A percentile compares a stretch with the other conserved stretches of the same genome.
Evolutionary conservation across 2,888 invertebrate species (phyloP).

Genomic region (Odontothrips loti): DNA sequence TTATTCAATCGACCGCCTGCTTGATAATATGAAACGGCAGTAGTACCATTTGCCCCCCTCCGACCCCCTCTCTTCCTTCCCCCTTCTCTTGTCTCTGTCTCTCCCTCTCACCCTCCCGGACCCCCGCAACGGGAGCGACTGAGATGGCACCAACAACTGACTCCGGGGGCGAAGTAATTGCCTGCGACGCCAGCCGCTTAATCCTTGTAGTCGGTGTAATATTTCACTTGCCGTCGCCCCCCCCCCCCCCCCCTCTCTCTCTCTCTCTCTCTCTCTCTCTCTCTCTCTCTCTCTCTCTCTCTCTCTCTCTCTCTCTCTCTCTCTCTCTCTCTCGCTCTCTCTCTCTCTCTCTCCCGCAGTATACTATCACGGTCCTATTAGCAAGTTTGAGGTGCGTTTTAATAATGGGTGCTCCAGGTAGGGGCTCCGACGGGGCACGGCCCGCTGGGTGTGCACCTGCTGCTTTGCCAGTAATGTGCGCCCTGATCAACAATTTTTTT

Average conservation of each 20-base stretch:
- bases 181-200: constrained; percentile 5
- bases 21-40: no score
- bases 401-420: background rate
- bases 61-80: background rate
- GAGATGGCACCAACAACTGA: no score
- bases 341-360: background rate
- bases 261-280: no score
- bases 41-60: no score
- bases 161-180: background rate
- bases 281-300: background rate
- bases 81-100: background rate
- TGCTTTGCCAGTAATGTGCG: no score
- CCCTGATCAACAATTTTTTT: no score
- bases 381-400: constrained; percentile 24
- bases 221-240: background rate
- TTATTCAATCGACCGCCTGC: background rate
- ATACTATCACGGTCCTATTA: constrained; percentile 14
- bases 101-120: no score
- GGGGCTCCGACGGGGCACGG: no score
- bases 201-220: constrained; percentile 21
- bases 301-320: background rate
- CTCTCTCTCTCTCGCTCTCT: background rate
- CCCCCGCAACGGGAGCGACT: no score
- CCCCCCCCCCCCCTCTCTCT: background rate
- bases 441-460: no score